phyloP scores from a whole-genome alignment of 2,113 vertebrate genomes.

The Recurvirostra avosetta region DNA sequence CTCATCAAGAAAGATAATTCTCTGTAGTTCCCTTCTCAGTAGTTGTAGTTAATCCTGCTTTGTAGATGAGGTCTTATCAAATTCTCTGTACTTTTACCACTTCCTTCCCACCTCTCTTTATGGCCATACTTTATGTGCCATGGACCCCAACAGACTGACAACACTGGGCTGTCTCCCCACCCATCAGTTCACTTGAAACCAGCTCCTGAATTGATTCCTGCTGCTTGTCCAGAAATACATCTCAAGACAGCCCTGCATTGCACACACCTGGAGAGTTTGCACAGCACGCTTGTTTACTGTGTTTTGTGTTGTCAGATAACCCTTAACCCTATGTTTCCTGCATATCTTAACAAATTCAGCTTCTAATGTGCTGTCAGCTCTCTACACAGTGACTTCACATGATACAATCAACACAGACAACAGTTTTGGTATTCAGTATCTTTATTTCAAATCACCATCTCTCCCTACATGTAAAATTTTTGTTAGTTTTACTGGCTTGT shows the following conservation, averaged over 20 bases:
- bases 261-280: background rate
- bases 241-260: background rate
- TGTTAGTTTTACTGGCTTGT: background rate
- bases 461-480: background rate
- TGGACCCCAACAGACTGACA: background rate
- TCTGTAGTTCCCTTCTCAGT: background rate
- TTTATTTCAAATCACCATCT: background rate
- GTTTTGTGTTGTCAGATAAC: background rate
- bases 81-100: background rate
- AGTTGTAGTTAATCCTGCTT: background rate
- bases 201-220: background rate
- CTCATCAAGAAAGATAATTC: background rate
- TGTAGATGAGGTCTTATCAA: background rate
- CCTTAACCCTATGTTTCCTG: background rate
- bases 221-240: background rate
- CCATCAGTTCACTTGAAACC: background rate
- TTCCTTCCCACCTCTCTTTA: background rate
- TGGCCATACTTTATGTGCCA: background rate
- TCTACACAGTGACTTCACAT: background rate
- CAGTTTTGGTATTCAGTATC: background rate
- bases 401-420: background rate
- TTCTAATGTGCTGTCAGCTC: background rate
- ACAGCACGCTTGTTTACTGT: background rate
- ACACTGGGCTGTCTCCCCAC: background rate
- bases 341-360: background rate